Evolutionary conservation across 2,113 vertebrate species (phyloP).

Genomic region (Egretta garzetta): DNA sequence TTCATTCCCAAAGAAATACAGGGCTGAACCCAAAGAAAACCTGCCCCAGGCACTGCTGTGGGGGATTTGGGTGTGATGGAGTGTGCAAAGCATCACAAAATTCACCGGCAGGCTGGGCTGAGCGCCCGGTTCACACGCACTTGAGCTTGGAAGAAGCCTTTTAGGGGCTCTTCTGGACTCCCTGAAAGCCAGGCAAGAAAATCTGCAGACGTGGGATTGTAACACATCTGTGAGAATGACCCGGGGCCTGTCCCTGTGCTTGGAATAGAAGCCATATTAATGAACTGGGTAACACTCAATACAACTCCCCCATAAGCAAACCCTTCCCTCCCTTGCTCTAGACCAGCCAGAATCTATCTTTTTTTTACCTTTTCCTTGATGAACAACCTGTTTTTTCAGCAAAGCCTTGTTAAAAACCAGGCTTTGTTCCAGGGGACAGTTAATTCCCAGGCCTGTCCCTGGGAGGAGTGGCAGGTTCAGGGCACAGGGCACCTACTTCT

Average conservation of each 20-base stretch:
- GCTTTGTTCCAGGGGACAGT: background rate
- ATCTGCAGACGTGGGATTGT: background rate
- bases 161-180: background rate
- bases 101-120: background rate
- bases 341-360: background rate
- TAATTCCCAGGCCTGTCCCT: background rate
- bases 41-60: fast-evolving
- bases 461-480: background rate
- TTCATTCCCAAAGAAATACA: background rate
- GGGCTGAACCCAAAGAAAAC: background rate
- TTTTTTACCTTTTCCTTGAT: background rate
- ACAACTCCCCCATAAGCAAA: background rate
- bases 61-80: background rate
- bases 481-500: background rate
- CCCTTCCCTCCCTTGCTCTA: background rate
- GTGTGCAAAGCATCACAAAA: background rate
- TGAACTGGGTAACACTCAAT: background rate
- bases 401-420: background rate
- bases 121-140: background rate
- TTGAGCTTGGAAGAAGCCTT: background rate
- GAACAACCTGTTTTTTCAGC: background rate
- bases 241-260: background rate
- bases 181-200: background rate
- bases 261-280: background rate
- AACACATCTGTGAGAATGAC: background rate